Conservation (phyloP, 2,797 vertebrate species). For the Nannoperca obscura region DNA sequence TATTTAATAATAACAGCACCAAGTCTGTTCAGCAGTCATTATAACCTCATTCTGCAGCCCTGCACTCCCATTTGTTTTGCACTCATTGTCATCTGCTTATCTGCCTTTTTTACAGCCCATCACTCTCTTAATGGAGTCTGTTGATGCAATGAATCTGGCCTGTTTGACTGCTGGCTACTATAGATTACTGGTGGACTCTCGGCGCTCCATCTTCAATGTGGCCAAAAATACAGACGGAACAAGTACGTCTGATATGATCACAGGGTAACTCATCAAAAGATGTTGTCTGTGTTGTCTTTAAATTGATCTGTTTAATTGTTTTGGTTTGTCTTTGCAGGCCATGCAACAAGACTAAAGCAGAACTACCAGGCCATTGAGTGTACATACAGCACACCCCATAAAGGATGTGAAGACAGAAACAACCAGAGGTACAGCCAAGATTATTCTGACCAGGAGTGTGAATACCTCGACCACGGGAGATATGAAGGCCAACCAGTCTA, state of each 20-base stretch:
- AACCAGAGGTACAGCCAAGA: conserved; percentile 88
- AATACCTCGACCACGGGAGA: conserved; percentile 86
- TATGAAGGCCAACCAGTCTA: conserved; percentile 91
- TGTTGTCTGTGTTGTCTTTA: background rate
- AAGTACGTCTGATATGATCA: conserved; percentile 71
- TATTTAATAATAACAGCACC: background rate
- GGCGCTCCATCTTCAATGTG: conserved; percentile 98
- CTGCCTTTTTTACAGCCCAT: conserved; percentile 91
- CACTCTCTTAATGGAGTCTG: conserved; percentile 97
- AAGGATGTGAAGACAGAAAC: conserved; percentile 88
- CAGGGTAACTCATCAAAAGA: conserved; percentile 31
- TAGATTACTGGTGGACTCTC: conserved; percentile 95
- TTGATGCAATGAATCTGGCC: conserved; percentile 98
- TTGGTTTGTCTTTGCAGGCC: conserved; percentile 83
- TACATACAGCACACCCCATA: conserved; percentile 92
- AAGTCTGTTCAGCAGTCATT: conserved; percentile 36
- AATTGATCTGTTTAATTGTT: conserved; percentile 31
- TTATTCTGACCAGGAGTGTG: conserved; percentile 87
- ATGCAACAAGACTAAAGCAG: conserved; percentile 88
- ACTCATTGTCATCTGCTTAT: conserved; percentile 65
- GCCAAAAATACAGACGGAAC: conserved; percentile 89
- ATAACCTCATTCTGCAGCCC: conserved; percentile 45
- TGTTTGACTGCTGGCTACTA: conserved; percentile 99
- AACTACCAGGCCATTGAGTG: conserved; percentile 92
- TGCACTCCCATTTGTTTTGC: conserved; percentile 43